Evolutionary conservation across 2,113 vertebrate species (phyloP), one percentile per base, ranked within the genome.

Genomic region (Sminthopsis crassicaudata): DNA sequence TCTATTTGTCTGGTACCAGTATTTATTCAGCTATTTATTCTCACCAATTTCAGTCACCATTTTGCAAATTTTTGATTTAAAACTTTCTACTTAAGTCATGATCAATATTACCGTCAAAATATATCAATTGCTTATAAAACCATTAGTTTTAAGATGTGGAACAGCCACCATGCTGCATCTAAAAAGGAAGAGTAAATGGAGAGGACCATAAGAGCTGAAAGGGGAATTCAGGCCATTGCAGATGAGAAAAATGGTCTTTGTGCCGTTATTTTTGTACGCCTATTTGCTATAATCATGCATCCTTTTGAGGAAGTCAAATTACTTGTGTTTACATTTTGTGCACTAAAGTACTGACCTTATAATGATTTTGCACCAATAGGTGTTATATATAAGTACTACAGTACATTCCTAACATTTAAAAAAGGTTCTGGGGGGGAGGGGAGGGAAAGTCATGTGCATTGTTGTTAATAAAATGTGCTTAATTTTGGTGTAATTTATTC

Each of bases 401-500:
- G 60, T 24, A 46, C 46, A 92, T 52, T 5, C 23, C 24, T 25
- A 12, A 30, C 89, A 3, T 50, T 96, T 92, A 89, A 91, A 57
- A 57, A 27, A 89, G 27, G 24, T n/a, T 93, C 92, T 93, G 46
- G 53, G 91, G 96, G 89, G 27, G 57, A 36, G 91, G n/a, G 51
- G 91, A 48, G 96, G 91, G 46, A 88, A 46, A 97, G 76, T 57
- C 60, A 46, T 60, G 48, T 51, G 57, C 36, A 89, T 48, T 91
- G 36, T 90, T 92, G 46, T 90, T 16, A 91, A 46, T 91, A 54
- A 51, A 67, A 53, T 60, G 36, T 54, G 67, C 67, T 46, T 94
- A 94, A 93, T 94, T 92, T 90, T 57, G 90, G n/a, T 55, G 46
- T 95, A 94, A 94, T 91, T 93, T 96, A 95, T 91, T 93, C 24